Evolutionary conservation across 2,888 invertebrate genomes (phyloP), one percentile per base, ranked within the genome.

Genomic region (Seladonia tumulorum): DNA sequence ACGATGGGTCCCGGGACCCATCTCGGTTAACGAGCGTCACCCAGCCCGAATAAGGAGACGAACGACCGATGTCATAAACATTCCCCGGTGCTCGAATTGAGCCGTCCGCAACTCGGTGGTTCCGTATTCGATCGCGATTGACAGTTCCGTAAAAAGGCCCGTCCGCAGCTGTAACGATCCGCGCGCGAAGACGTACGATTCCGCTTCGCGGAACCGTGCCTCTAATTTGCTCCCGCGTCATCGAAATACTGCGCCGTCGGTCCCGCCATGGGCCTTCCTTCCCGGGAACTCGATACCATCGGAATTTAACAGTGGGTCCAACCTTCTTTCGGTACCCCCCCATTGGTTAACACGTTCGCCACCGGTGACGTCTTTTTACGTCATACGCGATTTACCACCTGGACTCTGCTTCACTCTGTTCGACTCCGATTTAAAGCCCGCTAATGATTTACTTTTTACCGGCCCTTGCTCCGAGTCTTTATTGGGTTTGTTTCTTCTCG

Each of bases 21-120:
- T 49, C 25, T 35, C 22, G 73, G 35, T 82, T 90, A 90, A 90
- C 89, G 89, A 90, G 90, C 76, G 25, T 77, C 79, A 80, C 39
- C 81, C 71, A n/a, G 25, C 42, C 90, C 90, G 72, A 89, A 90
- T 90, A 90, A 82, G 90, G 89, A 57, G 79, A 79, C 76, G 77
- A 66, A 80, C 79, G 80, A 73, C 74, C 76, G 81, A 66, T 76
- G 86, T 90, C 90, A 86, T 90, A 88, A 90, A 90, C 81, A 86
- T 87, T 86, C 88, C 60, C 79, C 25, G 60, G 45, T 18, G 77
- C 75, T 76, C 84, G 86, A 86, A 90, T 90, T 90, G 89, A 90
- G 89, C 82, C 82, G 86, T 90, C 89, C 76, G 68, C 42, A 2
- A 29, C 29, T 29, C 63, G 60, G 63, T 83, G 80, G 68, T 82